Percentiles rank a stretch among this genome's conserved stretches.
Evolutionary conservation across 2,888 invertebrate genomes (phyloP).

Genomic region (Epirrita christyi): DNA sequence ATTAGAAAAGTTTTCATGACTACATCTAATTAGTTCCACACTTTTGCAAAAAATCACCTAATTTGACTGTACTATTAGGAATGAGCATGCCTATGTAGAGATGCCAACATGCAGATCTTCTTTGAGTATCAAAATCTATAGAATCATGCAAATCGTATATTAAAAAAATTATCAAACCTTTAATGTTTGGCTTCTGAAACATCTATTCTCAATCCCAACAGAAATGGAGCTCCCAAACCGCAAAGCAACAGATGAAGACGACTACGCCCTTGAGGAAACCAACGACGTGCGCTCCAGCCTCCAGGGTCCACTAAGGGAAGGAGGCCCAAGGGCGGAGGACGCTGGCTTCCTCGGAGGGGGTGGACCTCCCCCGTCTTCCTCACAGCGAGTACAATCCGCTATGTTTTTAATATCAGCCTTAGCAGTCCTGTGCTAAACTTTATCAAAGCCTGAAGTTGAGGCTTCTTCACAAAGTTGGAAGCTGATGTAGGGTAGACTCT

Average conservation of each 20-base stretch:
- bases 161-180: too few species aligned
- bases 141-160: too few species aligned
- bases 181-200: too few species aligned
- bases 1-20: too few species aligned
- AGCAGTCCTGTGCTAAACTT: slow-evolving; percentile 70
- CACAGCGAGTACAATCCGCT: slow-evolving; percentile 52
- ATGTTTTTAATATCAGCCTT: slow-evolving; percentile 71
- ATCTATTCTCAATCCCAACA: slow-evolving; percentile 46
- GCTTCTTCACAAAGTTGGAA: slow-evolving; percentile 24
- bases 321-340: slow-evolving; percentile 79
- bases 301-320: slow-evolving; percentile 87
- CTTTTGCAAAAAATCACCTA: too few species aligned
- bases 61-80: too few species aligned
- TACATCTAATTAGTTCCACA: too few species aligned
- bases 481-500: slow-evolving; percentile 8
- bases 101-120: too few species aligned
- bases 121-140: too few species aligned
- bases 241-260: slow-evolving; percentile 76
- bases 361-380: slow-evolving; percentile 54
- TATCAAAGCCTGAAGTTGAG: slow-evolving; percentile 62
- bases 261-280: slow-evolving; percentile 69
- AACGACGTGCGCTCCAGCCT: slow-evolving; percentile 86
- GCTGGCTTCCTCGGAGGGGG: slow-evolving; percentile 74
- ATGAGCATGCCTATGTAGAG: too few species aligned
- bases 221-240: slow-evolving; percentile 87